Evolutionary conservation across 1,140 invertebrate genomes (phyloP).

Genomic region (Platyscapa corneri): DNA sequence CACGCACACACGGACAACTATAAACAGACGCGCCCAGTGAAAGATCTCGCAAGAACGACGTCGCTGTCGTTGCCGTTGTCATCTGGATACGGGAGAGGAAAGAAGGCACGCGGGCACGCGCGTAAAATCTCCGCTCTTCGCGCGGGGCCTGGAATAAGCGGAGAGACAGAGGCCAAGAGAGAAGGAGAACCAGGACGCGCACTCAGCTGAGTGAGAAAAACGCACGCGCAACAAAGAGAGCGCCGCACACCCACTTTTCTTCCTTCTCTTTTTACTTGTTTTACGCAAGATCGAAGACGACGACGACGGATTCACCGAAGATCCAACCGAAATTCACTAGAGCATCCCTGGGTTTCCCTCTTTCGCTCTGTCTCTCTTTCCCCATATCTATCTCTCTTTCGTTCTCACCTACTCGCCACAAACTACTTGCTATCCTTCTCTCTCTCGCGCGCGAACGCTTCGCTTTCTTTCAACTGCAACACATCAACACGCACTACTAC

Average conservation of each 20-base stretch:
- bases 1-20: neutral
- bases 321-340: neutral
- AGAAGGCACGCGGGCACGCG: neutral
- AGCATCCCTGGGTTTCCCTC: neutral
- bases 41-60: neutral
- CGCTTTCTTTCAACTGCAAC: slow-evolving; percentile 22
- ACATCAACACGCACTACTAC: neutral
- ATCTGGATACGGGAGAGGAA: neutral
- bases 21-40: neutral
- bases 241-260: slow-evolving; percentile 15
- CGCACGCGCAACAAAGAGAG: neutral
- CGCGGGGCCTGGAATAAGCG: neutral
- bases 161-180: neutral
- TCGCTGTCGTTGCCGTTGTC: neutral
- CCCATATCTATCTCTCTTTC: neutral
- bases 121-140: neutral
- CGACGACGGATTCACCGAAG: neutral
- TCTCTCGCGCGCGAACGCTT: neutral
- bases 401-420: too few species aligned
- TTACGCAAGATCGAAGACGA: neutral
- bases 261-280: neutral
- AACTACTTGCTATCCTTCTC: too few species aligned
- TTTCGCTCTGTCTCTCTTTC: neutral
- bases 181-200: slow-evolving; percentile 5
- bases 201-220: slow-evolving; percentile 43